Evolutionary conservation across 2,797 vertebrate species (phyloP).

Genomic region (Mormyrops attenuatus): DNA sequence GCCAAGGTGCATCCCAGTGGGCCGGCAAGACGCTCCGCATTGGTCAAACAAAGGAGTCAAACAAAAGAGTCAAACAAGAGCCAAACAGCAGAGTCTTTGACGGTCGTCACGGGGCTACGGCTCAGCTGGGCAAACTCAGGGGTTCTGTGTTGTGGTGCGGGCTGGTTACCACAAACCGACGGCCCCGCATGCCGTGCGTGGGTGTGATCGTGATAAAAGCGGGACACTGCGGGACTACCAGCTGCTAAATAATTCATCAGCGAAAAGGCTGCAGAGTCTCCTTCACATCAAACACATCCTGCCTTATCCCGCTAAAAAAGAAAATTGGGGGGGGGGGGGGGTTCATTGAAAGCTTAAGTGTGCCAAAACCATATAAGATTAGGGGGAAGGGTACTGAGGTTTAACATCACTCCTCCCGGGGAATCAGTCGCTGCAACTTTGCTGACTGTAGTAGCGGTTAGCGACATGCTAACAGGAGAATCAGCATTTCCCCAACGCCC

Average conservation of each 20-base stretch:
- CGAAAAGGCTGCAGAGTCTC: slow-evolving; percentile 20
- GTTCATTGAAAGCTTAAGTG: neutral
- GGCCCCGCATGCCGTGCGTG: neutral
- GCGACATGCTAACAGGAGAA: neutral
- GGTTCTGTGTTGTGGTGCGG: neutral
- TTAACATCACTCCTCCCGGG: neutral
- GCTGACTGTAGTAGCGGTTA: neutral
- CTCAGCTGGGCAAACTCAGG: neutral
- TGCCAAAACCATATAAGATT: neutral
- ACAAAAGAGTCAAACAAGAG: neutral
- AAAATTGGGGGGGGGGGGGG: neutral
- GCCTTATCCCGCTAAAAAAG: slow-evolving; percentile 17
- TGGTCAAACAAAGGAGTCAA: neutral
- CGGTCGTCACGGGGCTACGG: neutral
- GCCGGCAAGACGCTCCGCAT: neutral
- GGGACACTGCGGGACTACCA: slow-evolving; percentile 4
- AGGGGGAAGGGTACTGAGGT: neutral
- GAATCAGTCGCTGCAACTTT: neutral
- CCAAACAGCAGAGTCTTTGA: neutral
- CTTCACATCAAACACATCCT: slow-evolving; percentile 25
- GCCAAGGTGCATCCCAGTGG: neutral
- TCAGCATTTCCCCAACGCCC: neutral
- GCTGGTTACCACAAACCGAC: slow-evolving; percentile 5
- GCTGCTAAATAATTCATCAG: slow-evolving; percentile 36
- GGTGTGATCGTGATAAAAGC: slow-evolving; percentile 13